Conservation (phyloP, 1,140 invertebrate genomes). For the Euwallacea fornicatus region DNA sequence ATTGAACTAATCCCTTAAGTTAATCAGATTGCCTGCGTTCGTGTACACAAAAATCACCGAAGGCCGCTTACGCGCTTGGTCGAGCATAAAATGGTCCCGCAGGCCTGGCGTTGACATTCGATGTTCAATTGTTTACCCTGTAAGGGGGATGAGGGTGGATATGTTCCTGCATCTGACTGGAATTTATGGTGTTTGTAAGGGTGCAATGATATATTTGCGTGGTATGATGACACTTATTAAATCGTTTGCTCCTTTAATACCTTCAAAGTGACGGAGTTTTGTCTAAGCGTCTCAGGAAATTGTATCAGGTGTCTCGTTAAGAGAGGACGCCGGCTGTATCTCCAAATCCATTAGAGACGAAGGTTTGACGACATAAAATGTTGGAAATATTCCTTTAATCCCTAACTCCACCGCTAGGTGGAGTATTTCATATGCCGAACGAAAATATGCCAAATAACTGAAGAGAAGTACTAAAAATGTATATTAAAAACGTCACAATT, state of each 20-base stretch:
- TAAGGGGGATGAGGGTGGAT: slow-evolving; percentile 21
- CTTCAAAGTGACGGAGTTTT: background rate
- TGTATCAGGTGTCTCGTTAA: no score
- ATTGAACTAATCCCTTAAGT: slow-evolving; percentile 33
- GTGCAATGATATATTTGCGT: slow-evolving; percentile 49
- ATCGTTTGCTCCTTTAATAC: slow-evolving; percentile 48
- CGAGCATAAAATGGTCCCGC: slow-evolving; percentile 50
- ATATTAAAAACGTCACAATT: no score
- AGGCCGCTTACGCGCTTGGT: slow-evolving; percentile 41
- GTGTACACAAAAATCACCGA: slow-evolving; percentile 32
- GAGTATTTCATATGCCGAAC: no score
- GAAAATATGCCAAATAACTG: no score
- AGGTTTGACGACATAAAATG: no score
- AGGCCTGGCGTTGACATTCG: slow-evolving; percentile 52
- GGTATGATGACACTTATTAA: slow-evolving; percentile 53
- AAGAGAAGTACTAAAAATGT: no score
- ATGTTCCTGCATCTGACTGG: slow-evolving; percentile 48
- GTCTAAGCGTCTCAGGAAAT: no score
- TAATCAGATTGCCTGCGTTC: slow-evolving; percentile 30
- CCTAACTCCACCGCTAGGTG: no score
- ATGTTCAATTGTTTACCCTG: slow-evolving; percentile 48
- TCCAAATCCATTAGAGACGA: no score
- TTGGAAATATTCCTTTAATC: no score
- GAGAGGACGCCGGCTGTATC: no score
- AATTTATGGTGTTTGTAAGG: slow-evolving; percentile 51